Evolutionary conservation across 2,113 vertebrate genomes (phyloP).

Genomic region (Coptodon rendalli): DNA sequence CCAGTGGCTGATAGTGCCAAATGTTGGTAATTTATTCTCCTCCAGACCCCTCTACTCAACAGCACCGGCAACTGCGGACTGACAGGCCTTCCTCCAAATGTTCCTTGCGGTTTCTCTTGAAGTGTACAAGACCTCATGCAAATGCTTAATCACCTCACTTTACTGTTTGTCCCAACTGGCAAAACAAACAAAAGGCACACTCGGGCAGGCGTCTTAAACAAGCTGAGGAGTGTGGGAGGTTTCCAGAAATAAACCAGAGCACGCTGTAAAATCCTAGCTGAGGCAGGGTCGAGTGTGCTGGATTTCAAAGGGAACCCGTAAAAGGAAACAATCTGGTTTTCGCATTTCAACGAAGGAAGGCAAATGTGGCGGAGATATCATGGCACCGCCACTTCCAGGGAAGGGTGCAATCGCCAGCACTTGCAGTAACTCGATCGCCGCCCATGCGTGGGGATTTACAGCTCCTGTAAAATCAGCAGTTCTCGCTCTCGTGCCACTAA

Average conservation of each 20-base stretch:
- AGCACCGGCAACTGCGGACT: background rate
- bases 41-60: background rate
- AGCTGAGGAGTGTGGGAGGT: conserved; percentile 38
- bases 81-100: conserved; percentile 2
- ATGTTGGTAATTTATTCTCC: conserved; percentile 18
- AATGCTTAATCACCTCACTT: conserved; percentile 45
- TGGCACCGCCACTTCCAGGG: conserved; percentile 8
- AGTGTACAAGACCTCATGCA: conserved; percentile 14
- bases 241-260: conserved; percentile 65
- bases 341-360: conserved; percentile 34
- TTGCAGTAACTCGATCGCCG: conserved; percentile 22
- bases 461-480: conserved; percentile 28
- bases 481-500: background rate
- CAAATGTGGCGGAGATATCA: conserved; percentile 35
- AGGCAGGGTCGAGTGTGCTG: conserved; percentile 58
- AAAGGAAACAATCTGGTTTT: conserved; percentile 63
- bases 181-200: conserved; percentile 61
- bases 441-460: conserved; percentile 19
- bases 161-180: conserved; percentile 44
- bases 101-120: conserved; percentile 26
- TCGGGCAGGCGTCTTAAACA: conserved; percentile 52
- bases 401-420: conserved; percentile 2
- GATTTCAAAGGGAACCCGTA: conserved; percentile 64
- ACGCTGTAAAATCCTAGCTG: conserved; percentile 47
- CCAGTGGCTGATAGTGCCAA: conserved; percentile 21